Conservation (phyloP, 2,797 vertebrate species). For the Fistularia tabacaria region DNA sequence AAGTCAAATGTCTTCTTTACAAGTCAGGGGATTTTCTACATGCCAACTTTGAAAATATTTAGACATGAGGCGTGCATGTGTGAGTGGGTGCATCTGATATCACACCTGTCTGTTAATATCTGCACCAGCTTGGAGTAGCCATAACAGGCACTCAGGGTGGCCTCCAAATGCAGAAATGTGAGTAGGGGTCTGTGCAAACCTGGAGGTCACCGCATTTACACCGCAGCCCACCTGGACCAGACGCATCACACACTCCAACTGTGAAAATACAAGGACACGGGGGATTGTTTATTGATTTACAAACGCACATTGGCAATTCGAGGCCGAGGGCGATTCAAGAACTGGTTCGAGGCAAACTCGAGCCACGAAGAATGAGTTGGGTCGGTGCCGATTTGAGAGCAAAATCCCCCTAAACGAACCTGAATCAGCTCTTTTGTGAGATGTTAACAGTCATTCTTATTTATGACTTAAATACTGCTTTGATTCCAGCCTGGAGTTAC, state of each 20-base stretch:
- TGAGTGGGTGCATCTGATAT: background rate
- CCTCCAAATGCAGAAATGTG: conserved; percentile 98
- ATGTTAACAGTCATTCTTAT: no score
- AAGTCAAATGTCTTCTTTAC: no score
- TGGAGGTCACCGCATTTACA: conserved; percentile 88
- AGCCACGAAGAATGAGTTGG: no score
- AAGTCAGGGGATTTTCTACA: no score
- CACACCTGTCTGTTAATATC: conserved; percentile 95
- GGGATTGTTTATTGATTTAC: conserved; percentile 2
- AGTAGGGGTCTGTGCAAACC: conserved; percentile 96
- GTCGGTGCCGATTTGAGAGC: no score
- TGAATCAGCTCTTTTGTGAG: no score
- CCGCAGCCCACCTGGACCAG: conserved; percentile 90
- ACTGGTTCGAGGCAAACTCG: no score
- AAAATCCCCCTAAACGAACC: no score
- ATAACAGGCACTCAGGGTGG: conserved; percentile 93
- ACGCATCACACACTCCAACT: conserved; percentile 95
- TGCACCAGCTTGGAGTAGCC: conserved; percentile 95
- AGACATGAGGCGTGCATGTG: background rate
- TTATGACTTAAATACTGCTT: no score
- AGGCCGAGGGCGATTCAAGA: no score
- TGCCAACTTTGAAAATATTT: no score
- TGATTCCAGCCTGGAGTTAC: no score
- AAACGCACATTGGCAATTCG: background rate
- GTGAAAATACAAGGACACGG: conserved; percentile 39